A percentile compares a stretch with the other conserved stretches of the same genome.
phyloP scores from a whole-genome alignment of 2,797 vertebrate genomes.

The Tauraco hartlaubi region DNA sequence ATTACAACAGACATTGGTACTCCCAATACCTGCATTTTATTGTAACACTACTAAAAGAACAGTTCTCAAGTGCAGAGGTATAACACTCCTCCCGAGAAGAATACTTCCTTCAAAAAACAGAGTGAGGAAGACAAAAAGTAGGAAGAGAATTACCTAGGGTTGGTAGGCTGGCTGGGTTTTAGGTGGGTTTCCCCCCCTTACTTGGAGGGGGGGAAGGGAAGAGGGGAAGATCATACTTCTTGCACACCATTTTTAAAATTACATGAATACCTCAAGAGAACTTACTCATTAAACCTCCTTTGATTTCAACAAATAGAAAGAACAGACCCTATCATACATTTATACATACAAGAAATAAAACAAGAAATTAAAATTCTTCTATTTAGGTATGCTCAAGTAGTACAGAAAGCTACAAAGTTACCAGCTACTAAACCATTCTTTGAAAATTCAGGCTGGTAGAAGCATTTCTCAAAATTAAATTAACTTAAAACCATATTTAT shows the following conservation, averaged over 20 bases:
- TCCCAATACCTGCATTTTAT: rapidly evolving
- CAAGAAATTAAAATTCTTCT: background rate
- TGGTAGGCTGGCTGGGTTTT: background rate
- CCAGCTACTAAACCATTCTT: background rate
- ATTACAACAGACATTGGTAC: background rate
- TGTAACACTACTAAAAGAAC: background rate
- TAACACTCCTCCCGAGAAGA: background rate
- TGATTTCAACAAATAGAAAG: background rate
- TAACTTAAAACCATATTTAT: background rate
- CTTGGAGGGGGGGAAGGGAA: rapidly evolving
- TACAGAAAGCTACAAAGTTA: background rate
- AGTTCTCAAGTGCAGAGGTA: background rate
- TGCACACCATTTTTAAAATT: rapidly evolving
- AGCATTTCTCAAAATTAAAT: background rate
- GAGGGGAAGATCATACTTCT: background rate
- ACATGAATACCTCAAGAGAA: background rate
- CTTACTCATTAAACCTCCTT: background rate
- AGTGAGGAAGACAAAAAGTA: background rate
- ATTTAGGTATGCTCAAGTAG: background rate
- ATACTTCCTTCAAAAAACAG: background rate
- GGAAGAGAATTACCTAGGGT: background rate
- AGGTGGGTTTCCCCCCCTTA: background rate
- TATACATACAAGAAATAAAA: background rate
- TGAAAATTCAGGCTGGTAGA: background rate
- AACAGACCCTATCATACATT: background rate